phyloP scores from a whole-genome alignment of 1,140 invertebrate species.

The Tribolium castaneum region DNA sequence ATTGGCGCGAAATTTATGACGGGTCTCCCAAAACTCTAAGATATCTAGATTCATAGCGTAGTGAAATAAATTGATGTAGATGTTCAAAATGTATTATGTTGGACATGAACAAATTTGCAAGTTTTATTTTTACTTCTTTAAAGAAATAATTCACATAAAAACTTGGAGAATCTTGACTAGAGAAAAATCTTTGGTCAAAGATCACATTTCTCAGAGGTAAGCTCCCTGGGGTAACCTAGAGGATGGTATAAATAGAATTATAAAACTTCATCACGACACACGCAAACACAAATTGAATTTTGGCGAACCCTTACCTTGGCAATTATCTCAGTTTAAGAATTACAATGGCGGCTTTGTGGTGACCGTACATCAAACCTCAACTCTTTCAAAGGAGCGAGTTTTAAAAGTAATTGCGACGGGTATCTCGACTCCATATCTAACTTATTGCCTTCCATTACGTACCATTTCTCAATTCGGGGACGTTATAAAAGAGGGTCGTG shows the following conservation, averaged over 20 bases:
- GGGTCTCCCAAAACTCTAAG: slow-evolving; percentile 34
- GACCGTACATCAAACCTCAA: background rate
- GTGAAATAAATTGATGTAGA: slow-evolving; percentile 43
- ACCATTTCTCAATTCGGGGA: background rate
- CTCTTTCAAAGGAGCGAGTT: background rate
- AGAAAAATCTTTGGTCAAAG: slow-evolving; percentile 8
- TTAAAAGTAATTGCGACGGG: slow-evolving; percentile 2
- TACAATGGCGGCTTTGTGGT: background rate
- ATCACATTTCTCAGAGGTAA: slow-evolving; percentile 27
- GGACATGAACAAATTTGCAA: slow-evolving; percentile 39
- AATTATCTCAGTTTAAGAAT: slow-evolving; percentile 10
- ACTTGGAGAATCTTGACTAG: background rate
- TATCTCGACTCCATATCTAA: background rate
- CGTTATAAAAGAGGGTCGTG: background rate
- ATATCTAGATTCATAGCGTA: slow-evolving; percentile 44
- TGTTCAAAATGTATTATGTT: slow-evolving; percentile 35
- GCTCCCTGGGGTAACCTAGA: background rate
- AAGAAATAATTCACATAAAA: slow-evolving; percentile 26
- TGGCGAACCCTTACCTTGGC: slow-evolving; percentile 9
- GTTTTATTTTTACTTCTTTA: slow-evolving; percentile 39
- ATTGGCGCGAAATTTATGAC: slow-evolving; percentile 45
- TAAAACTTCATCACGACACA: slow-evolving; percentile 39
- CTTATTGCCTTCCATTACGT: background rate
- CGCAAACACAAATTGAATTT: slow-evolving; percentile 39
- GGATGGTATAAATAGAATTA: slow-evolving; percentile 36